Conservation (phyloP, 2,888 invertebrate species). For the Plagodis pulveraria region DNA sequence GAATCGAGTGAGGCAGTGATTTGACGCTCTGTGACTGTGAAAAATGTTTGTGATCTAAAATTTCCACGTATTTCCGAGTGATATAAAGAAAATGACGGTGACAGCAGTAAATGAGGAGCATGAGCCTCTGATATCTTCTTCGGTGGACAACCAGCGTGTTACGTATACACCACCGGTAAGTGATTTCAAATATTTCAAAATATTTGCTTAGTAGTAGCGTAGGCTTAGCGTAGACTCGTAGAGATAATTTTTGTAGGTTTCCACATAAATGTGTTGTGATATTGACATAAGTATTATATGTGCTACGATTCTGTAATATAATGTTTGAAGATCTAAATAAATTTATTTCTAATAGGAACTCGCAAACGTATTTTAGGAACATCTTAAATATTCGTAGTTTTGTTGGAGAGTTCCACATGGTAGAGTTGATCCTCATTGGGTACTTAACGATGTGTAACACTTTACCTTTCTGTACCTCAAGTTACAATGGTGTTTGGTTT, state of each 20-base stretch:
- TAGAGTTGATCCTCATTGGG: too few relatives aligned
- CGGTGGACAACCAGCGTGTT: slow-evolving; percentile 75
- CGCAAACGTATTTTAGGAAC: too few relatives aligned
- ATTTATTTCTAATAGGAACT: too few relatives aligned
- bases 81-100: slow-evolving; percentile 71
- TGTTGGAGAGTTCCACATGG: too few relatives aligned
- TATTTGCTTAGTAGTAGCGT: slow-evolving; percentile 17
- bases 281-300: too few relatives aligned
- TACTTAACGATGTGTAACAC: too few relatives aligned
- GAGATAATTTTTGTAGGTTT: background rate
- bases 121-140: slow-evolving; percentile 76
- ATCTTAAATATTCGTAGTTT: too few relatives aligned
- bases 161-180: slow-evolving; percentile 71
- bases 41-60: slow-evolving; percentile 49
- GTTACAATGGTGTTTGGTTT: too few relatives aligned
- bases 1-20: slow-evolving; percentile 25
- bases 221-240: background rate
- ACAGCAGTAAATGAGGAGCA: slow-evolving; percentile 78
- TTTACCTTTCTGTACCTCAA: too few relatives aligned
- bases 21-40: slow-evolving; percentile 31
- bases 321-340: too few relatives aligned
- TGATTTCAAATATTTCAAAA: slow-evolving; percentile 21
- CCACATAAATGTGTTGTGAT: too few relatives aligned
- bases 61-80: slow-evolving; percentile 18
- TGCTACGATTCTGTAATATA: too few relatives aligned